phyloP scores from a whole-genome alignment of 2,888 invertebrate genomes.

The Maniola hyperantus region DNA sequence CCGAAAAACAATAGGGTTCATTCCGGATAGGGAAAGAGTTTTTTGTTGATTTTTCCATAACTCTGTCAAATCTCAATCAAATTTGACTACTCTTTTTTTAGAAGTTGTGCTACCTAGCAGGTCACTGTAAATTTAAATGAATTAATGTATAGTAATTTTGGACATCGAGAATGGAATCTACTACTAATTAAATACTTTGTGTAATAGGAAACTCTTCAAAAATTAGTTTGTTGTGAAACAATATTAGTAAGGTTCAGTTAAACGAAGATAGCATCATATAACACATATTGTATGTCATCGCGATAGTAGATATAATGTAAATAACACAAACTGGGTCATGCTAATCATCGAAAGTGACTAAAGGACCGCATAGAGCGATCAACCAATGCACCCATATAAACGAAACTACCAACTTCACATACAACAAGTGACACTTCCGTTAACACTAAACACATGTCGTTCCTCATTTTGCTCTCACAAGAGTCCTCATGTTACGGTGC shows the following conservation, averaged over 20 bases:
- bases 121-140: too few relatives aligned
- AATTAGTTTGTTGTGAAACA: background rate
- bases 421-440: conserved; percentile 58
- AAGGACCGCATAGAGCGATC: conserved; percentile 60
- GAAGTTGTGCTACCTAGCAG: too few relatives aligned
- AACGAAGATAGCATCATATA: conserved; percentile 55
- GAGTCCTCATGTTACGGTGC: conserved; percentile 22
- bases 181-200: background rate
- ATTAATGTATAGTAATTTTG: too few relatives aligned
- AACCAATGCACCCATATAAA: conserved; percentile 73
- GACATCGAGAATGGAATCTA: too few relatives aligned
- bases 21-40: too few relatives aligned
- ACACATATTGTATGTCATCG: conserved; percentile 37
- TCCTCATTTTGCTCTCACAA: conserved; percentile 32
- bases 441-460: conserved; percentile 60
- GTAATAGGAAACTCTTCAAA: background rate
- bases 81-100: too few relatives aligned
- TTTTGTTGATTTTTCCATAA: too few relatives aligned
- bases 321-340: conserved; percentile 52
- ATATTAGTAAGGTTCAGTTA: conserved; percentile 18
- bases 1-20: too few relatives aligned
- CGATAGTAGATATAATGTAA: conserved; percentile 26
- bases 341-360: conserved; percentile 67
- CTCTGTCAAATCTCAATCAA: too few relatives aligned
- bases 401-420: conserved; percentile 58